Conservation (phyloP, 2,113 vertebrate genomes). For the Muntiacus muntjak region DNA sequence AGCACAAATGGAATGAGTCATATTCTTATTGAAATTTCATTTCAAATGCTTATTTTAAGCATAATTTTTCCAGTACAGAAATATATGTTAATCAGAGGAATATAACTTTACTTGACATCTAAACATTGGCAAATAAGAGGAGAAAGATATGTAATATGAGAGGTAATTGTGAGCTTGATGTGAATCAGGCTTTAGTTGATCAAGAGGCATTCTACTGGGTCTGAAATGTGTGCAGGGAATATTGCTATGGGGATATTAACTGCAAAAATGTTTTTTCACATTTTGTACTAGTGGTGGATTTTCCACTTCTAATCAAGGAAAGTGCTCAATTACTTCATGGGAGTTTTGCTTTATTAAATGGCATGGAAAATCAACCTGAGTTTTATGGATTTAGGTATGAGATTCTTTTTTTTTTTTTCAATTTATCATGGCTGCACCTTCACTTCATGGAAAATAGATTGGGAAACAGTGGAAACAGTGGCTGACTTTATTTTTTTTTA, state of each 20-base stretch:
- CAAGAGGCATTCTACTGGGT: not conserved
- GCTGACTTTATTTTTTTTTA: not conserved
- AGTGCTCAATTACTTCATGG: not conserved
- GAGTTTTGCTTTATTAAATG: not conserved
- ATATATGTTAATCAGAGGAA: not conserved
- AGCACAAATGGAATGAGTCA: not conserved
- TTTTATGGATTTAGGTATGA: not conserved
- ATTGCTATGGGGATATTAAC: not conserved
- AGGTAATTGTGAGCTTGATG: not conserved
- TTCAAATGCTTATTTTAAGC: not conserved
- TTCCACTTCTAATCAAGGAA: not conserved
- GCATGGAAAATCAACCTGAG: not conserved
- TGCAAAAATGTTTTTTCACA: not conserved
- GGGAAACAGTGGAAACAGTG: not conserved
- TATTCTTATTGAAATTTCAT: not conserved
- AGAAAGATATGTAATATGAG: not conserved
- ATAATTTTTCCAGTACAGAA: not conserved
- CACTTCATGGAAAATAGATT: not conserved
- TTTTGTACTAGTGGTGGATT: not conserved
- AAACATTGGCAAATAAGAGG: not conserved
- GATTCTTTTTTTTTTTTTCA: not conserved
- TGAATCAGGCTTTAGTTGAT: not conserved
- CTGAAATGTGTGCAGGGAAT: not conserved
- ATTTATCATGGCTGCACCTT: not conserved
- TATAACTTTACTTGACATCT: not conserved